Base-by-base conservation (phyloP, 2,113 vertebrate genomes). In the Mirounga angustirostris region DNA sequence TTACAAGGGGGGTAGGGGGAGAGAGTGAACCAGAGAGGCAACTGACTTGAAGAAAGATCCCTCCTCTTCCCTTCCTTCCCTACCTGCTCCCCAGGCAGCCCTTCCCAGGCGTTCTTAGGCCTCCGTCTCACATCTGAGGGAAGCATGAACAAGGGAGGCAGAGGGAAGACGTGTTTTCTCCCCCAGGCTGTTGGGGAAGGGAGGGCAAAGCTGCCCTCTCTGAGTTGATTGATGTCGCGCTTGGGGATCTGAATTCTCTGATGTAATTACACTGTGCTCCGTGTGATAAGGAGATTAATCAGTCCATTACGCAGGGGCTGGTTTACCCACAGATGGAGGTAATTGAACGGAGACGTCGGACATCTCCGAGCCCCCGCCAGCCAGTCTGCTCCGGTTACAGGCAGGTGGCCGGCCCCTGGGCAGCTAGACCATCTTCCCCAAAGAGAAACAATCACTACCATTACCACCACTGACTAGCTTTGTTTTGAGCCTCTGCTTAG, bases 271-370 rank as follows among this genome's bases (percentile, higher is more conserved):
- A 99, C 99, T 99, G 98, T 99, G 99, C 98, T 99, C 98, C 94
- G 93, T 96, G 96, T 95, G 99, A 99, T 99, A 99, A 99, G 99
- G 98, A 99, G 99, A 99, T 99, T 98, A 99, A 99, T 99, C 99
- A 99, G 99, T 98, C 98, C 98, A 98, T 99, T 99, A 99, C 97
- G 94, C 98, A 97, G 96, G 96, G 97, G 94, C 97, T 97, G 96
- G 95, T 98, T 97, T 98, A 98, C 98, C 98, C 97, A 97, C 98
- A 98, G 98, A 98, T 98, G 96, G 98, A 98, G 98, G 98, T 99
- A 99, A 99, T 99, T 99, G 98, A 99, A 99, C 98, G 98, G 98
- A 99, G 98, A 98, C 97, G 97, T 69, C 2, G 88, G 95, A 97
- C 93, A 86, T 78, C 33, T 19, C 85, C 5, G 30, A 94, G 95